A percentile compares a stretch with the other conserved stretches of the same genome.
phyloP scores from a whole-genome alignment of 1,140 invertebrate species.

The Ips nitidus region DNA sequence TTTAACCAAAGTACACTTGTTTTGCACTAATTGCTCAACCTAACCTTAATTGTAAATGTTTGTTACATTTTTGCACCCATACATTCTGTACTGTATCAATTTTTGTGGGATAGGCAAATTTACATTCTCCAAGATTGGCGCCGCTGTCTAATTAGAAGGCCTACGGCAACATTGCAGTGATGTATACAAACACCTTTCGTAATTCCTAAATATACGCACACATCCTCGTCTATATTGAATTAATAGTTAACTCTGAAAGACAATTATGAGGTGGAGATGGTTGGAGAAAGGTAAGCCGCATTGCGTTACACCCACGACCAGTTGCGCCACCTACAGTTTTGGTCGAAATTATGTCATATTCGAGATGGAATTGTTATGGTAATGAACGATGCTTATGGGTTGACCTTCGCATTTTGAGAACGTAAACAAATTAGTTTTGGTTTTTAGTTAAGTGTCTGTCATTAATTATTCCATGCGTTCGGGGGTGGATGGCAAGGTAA shows the following conservation, averaged over 20 bases:
- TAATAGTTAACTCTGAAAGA: neutral
- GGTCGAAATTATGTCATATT: conserved; percentile 18
- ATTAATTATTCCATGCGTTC: too few relatives aligned
- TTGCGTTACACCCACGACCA: neutral
- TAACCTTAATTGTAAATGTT: neutral
- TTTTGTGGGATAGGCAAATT: neutral
- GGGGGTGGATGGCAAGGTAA: too few relatives aligned
- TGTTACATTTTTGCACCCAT: neutral
- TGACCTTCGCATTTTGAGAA: conserved; percentile 8
- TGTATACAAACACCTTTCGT: neutral
- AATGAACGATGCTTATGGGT: neutral
- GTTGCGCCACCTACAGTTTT: conserved; percentile 9
- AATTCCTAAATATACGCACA: neutral
- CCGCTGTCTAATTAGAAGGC: neutral
- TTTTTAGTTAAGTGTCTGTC: too few relatives aligned
- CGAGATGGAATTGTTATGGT: neutral
- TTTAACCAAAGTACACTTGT: neutral
- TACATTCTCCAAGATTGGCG: neutral
- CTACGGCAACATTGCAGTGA: neutral
- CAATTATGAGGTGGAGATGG: conserved; percentile 4
- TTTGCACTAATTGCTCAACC: too few relatives aligned
- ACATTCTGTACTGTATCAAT: too few relatives aligned
- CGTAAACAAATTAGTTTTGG: neutral
- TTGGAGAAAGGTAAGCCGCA: conserved; percentile 6
- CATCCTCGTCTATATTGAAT: neutral